phyloP scores from a whole-genome alignment of 2,797 vertebrate genomes.

The Tragopan temminckii region DNA sequence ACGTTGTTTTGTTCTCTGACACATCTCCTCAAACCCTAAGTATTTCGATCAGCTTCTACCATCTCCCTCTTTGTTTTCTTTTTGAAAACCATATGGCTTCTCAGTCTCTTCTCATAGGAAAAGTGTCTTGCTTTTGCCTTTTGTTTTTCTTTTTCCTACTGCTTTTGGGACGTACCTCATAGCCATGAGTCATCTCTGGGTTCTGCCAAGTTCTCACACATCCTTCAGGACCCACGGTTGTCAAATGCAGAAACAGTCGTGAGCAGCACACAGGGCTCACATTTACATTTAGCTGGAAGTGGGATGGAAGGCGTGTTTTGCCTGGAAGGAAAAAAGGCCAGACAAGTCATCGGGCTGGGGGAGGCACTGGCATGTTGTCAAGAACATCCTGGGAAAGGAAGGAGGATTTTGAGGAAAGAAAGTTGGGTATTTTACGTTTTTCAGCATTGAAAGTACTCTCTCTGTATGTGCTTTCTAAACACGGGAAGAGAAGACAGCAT shows the following conservation, averaged over 20 bases:
- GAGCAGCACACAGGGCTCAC: background rate
- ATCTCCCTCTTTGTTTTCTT: background rate
- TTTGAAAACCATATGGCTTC: background rate
- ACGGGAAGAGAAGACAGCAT: background rate
- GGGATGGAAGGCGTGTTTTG: background rate
- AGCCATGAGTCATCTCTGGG: rapidly evolving
- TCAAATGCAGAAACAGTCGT: background rate
- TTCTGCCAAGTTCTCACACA: background rate
- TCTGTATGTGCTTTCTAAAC: background rate
- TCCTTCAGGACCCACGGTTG: background rate
- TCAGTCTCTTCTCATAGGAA: background rate
- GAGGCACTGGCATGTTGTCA: rapidly evolving
- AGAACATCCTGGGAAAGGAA: background rate
- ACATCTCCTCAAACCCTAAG: background rate
- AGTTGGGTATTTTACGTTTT: background rate
- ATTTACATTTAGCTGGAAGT: rapidly evolving
- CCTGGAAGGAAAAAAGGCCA: background rate
- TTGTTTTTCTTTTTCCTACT: background rate
- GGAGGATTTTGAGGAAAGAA: background rate
- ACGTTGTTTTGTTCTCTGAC: background rate
- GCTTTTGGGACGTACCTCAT: rapidly evolving
- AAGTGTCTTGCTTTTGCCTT: rapidly evolving
- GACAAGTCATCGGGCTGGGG: rapidly evolving
- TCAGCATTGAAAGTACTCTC: background rate
- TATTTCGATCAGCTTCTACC: rapidly evolving